Evolutionary conservation across 2,888 invertebrate species (phyloP).

Genomic region (Amiota communis): DNA sequence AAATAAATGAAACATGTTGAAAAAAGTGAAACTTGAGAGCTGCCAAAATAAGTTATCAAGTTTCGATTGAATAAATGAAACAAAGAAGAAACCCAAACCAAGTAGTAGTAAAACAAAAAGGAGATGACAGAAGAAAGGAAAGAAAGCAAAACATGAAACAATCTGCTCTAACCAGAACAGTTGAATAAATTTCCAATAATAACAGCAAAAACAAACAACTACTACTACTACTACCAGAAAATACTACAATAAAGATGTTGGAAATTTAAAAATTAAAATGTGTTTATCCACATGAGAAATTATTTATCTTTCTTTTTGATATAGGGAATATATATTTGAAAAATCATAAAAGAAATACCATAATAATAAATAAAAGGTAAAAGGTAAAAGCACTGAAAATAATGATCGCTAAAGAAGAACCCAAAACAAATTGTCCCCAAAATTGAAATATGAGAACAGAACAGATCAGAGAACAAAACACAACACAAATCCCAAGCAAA

Average conservation of each 20-base stretch:
- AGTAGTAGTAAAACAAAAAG: neutral
- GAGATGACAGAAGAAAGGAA: neutral
- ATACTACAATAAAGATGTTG: neutral
- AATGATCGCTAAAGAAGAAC: neutral
- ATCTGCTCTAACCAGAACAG: slow-evolving; percentile 1
- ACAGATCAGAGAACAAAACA: neutral
- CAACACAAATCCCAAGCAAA: neutral
- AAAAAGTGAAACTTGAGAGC: slow-evolving; percentile 24
- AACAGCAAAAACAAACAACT: too few relatives aligned
- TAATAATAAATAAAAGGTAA: neutral
- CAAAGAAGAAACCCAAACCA: slow-evolving; percentile 5
- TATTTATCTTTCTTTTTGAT: neutral
- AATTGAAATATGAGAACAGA: slow-evolving; percentile 25
- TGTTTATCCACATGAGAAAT: neutral
- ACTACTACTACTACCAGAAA: neutral
- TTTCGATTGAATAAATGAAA: slow-evolving; percentile 4
- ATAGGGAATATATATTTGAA: neutral
- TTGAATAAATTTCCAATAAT: slow-evolving; percentile 17
- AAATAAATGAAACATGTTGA: slow-evolving; percentile 24
- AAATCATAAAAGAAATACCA: neutral
- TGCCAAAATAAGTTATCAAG: slow-evolving; percentile 26
- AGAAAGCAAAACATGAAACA: neutral
- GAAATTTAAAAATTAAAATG: neutral
- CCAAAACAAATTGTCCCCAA: slow-evolving; percentile 10
- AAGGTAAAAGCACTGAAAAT: too few relatives aligned